phyloP scores from a whole-genome alignment of 2,888 invertebrate genomes.

The Maniola hyperantus region DNA sequence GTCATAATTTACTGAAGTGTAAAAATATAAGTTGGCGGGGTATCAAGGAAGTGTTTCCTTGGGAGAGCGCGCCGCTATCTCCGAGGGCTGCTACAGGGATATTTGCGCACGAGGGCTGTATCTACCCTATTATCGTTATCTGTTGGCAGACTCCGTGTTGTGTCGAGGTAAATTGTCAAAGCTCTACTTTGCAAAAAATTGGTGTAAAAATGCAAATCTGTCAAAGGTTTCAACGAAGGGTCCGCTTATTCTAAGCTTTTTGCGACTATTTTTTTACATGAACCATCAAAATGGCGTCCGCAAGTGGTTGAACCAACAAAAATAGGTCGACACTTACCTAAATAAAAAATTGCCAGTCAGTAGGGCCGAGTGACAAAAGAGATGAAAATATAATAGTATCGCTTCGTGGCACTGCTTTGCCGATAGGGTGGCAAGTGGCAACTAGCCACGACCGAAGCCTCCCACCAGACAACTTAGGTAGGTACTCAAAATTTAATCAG shows the following conservation, averaged over 20 bases:
- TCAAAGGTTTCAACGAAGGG: not conserved
- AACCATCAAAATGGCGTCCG: too few relatives aligned
- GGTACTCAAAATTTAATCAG: too few relatives aligned
- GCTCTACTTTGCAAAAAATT: slow-evolving; percentile 9
- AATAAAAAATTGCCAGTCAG: too few relatives aligned
- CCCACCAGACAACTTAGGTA: not conserved
- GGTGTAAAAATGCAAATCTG: slow-evolving; percentile 13
- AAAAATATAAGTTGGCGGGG: slow-evolving; percentile 43
- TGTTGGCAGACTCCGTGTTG: not conserved
- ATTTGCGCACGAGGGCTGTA: slow-evolving; percentile 27
- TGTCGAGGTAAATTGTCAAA: not conserved
- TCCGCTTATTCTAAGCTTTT: not conserved
- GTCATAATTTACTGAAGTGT: slow-evolving; percentile 16
- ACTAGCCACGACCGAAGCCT: too few relatives aligned
- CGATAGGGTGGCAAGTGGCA: too few relatives aligned
- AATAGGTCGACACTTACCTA: too few relatives aligned
- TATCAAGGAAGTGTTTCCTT: slow-evolving; percentile 65
- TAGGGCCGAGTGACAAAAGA: too few relatives aligned
- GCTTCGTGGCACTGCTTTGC: too few relatives aligned
- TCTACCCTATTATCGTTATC: slow-evolving; percentile 35
- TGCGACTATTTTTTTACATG: not conserved
- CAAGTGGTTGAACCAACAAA: too few relatives aligned
- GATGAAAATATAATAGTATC: too few relatives aligned
- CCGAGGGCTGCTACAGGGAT: slow-evolving; percentile 48
- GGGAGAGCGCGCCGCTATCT: slow-evolving; percentile 59